Base-by-base conservation (phyloP, 1,140 invertebrate genomes). In the Eueides isabella region DNA sequence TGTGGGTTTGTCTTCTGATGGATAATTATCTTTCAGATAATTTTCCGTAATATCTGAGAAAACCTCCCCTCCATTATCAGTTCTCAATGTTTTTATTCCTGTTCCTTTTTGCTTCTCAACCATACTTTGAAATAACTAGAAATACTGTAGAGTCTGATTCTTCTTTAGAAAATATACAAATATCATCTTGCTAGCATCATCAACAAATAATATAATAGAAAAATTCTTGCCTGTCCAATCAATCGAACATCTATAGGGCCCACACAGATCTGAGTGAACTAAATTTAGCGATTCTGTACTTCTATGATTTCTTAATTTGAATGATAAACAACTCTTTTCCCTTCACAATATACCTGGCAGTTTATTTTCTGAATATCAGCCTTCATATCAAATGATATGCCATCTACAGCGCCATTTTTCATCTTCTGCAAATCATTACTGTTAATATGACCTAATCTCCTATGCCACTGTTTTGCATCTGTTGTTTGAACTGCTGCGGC, bases 391-490 rank as follows among this genome's bases (percentile, higher is more conserved):
- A 61, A 35, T n/a, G 41, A 16, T 28, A 77, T 26, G 12, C 68
- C 72, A 7, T 63, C 26, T 9, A 77, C 71, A 63, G 76, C 80
- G 55, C 74, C 76, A 44, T 67, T 71, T 11, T 65, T 61, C 71
- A 78, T 78, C 63, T 72, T 70, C 16, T 75, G 68, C 26, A 78
- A 23, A 41, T 72, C 67, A 0, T 55, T 61, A 29, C 38, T 78
- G 28, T 81, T 77, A 16, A 83, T 28, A 63, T 84, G 79, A 14
- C 75, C 80, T n/a, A 81, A 64, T 61, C 80, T 31, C 11, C 80
- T 73, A 78, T 83, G 76, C 78, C 82, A 83, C 41, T 14, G 33
- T 63, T 33, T 33, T n/a, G 23, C 55, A 31, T 63, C 61, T n/a
- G n/a, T n/a, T 63, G 61, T 26, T 5, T 33, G 31, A 33, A 63